phyloP scores from a whole-genome alignment of 2,888 invertebrate genomes.

The Drosophila ustulata region DNA sequence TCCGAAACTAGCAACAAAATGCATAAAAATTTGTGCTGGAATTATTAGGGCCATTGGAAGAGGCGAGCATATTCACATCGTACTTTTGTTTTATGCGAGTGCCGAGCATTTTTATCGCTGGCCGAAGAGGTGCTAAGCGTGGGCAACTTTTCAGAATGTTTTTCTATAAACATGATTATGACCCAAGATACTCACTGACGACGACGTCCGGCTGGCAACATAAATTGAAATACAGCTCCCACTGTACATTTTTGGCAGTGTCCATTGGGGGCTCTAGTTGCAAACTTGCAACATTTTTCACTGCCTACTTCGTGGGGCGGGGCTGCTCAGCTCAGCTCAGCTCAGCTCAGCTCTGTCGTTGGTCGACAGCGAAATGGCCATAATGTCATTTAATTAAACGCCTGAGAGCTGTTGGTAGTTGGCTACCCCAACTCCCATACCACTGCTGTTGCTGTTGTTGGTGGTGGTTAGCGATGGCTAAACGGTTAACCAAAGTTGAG shows the following conservation, averaged over 20 bases:
- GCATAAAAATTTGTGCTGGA: slow-evolving; percentile 10
- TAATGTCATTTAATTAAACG: slow-evolving; percentile 82
- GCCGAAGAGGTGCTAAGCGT: slow-evolving; percentile 48
- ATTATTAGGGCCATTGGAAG: slow-evolving; percentile 20
- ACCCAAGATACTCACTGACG: slow-evolving; percentile 18
- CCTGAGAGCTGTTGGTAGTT: slow-evolving; percentile 75
- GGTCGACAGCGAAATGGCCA: slow-evolving; percentile 64
- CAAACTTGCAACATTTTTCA: slow-evolving; percentile 66
- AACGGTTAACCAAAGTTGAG: slow-evolving; percentile 75
- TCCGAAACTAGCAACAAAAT: slow-evolving; percentile 19
- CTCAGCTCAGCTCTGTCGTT: slow-evolving; percentile 28
- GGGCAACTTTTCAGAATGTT: slow-evolving; percentile 46
- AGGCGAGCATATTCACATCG: slow-evolving; percentile 26
- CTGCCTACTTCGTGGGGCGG: slow-evolving; percentile 55
- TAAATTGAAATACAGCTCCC: slow-evolving; percentile 77
- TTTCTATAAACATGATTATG: slow-evolving; percentile 49
- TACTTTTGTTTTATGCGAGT: slow-evolving; percentile 40
- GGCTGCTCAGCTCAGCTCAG: slow-evolving; percentile 4
- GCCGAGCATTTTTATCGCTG: slow-evolving; percentile 4
- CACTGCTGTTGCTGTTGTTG: slow-evolving; percentile 35
- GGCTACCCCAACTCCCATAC: slow-evolving; percentile 6
- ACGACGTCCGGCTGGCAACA: slow-evolving; percentile 30
- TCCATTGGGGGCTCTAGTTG: slow-evolving; percentile 42
- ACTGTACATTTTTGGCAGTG: slow-evolving; percentile 58
- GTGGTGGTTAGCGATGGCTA: slow-evolving; percentile 68